Evolutionary conservation across 2,888 invertebrate species (phyloP).

Genomic region (Agrenia bidenticulata): DNA sequence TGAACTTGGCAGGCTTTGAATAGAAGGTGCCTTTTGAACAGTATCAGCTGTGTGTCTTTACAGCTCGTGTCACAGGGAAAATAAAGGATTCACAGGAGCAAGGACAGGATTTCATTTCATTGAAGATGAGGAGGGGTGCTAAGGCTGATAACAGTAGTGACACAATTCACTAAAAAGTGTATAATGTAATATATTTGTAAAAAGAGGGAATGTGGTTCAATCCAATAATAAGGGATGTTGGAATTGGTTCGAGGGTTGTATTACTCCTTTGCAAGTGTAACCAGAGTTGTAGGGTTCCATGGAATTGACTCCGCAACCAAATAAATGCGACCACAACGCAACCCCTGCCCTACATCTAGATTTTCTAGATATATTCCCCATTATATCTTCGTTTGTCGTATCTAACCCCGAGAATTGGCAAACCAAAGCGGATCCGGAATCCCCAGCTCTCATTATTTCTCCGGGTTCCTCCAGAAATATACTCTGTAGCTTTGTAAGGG

Average conservation of each 20-base stretch:
- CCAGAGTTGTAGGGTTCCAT: slow-evolving; percentile 10
- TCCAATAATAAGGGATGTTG: slow-evolving; percentile 20
- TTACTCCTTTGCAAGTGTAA: slow-evolving; percentile 9
- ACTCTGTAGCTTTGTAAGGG: not conserved
- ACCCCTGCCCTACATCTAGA: slow-evolving; percentile 18
- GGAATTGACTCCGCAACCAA: slow-evolving; percentile 13
- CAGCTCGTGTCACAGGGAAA: slow-evolving; percentile 21
- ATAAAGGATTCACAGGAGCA: not conserved
- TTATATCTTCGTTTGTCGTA: not conserved
- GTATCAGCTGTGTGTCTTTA: slow-evolving; percentile 10
- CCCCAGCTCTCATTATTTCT: slow-evolving; percentile 5
- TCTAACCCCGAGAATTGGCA: slow-evolving; percentile 7
- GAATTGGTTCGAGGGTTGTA: not conserved
- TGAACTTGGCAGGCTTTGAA: not conserved
- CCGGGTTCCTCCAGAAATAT: not conserved
- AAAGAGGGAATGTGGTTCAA: slow-evolving; percentile 23
- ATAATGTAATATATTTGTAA: slow-evolving; percentile 15
- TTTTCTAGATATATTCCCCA: not conserved
- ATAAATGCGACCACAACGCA: slow-evolving; percentile 20
- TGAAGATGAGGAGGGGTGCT: slow-evolving; percentile 9
- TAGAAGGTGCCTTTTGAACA: not conserved
- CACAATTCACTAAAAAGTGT: slow-evolving; percentile 24
- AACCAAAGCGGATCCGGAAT: not conserved
- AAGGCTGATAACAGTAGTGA: slow-evolving; percentile 10
- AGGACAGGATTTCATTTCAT: slow-evolving; percentile 6